Percentiles rank a stretch among this genome's conserved stretches.
Conservation (phyloP, 2,888 invertebrate species). For the Tiliacea citrago region DNA sequence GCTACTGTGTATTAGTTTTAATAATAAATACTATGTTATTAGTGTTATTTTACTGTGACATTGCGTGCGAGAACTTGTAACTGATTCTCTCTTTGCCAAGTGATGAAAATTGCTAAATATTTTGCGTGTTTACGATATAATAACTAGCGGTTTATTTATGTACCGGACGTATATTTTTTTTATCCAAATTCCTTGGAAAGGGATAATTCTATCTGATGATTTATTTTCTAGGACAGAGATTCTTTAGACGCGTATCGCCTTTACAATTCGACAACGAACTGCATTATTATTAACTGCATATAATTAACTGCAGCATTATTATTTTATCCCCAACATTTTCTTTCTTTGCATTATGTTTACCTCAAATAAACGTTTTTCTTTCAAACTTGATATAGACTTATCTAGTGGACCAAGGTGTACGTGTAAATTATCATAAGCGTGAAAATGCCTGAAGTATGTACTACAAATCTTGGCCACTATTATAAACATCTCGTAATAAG, state of each 20-base stretch:
- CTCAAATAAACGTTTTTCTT: too few species aligned
- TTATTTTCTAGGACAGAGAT: not conserved
- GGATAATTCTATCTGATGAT: not conserved
- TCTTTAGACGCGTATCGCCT: not conserved
- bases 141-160: not conserved
- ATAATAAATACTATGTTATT: slow-evolving; percentile 21
- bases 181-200: not conserved
- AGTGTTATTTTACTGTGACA: slow-evolving; percentile 14
- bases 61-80: slow-evolving; percentile 36
- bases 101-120: slow-evolving; percentile 37
- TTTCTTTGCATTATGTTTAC: too few species aligned
- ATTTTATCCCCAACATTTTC: too few species aligned
- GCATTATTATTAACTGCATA: too few species aligned
- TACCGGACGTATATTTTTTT: not conserved
- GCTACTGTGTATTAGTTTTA: slow-evolving; percentile 22
- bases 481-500: not conserved
- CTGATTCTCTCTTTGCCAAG: slow-evolving; percentile 39
- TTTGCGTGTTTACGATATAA: slow-evolving; percentile 31
- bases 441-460: not conserved
- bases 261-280: not conserved
- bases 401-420: not conserved
- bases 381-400: not conserved
- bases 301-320: too few species aligned
- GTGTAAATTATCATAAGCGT: not conserved
- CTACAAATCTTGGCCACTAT: too few species aligned